phyloP scores from a whole-genome alignment of 2,797 vertebrate genomes.

The Eremophila alpestris region DNA sequence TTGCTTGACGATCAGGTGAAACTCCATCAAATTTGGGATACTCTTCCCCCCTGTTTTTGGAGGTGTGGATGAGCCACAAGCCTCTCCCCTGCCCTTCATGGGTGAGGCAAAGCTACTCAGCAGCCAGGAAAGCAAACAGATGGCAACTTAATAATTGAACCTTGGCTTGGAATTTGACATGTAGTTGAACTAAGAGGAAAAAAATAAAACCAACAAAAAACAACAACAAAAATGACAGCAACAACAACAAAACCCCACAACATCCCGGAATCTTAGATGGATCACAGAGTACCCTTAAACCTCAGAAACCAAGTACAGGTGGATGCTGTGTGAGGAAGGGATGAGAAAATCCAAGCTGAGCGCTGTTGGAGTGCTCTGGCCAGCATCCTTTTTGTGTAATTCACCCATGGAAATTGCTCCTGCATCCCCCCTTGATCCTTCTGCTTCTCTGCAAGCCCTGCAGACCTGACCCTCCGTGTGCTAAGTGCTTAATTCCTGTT shows the following conservation, averaged over 20 bases:
- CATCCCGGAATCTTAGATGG: neutral
- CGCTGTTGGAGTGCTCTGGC: neutral
- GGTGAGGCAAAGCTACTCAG: neutral
- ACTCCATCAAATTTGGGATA: neutral
- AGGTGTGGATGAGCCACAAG: neutral
- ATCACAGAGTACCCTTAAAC: neutral
- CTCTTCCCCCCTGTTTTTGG: neutral
- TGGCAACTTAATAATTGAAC: neutral
- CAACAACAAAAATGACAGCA: neutral
- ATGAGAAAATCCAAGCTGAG: neutral
- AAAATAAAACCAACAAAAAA: neutral
- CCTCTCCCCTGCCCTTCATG: neutral
- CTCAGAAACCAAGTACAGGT: neutral
- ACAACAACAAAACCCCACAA: neutral
- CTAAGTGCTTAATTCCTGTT: neutral
- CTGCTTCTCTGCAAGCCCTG: neutral
- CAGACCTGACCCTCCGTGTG: fast-evolving
- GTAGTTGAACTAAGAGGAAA: neutral
- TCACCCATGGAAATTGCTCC: neutral
- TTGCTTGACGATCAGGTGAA: neutral
- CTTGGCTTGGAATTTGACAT: neutral
- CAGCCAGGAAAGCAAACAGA: neutral
- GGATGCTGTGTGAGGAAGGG: neutral
- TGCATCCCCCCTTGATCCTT: neutral
- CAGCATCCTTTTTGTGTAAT: neutral